Evolutionary conservation across 2,113 vertebrate genomes (phyloP).

Genomic region (Isichthys henryi): DNA sequence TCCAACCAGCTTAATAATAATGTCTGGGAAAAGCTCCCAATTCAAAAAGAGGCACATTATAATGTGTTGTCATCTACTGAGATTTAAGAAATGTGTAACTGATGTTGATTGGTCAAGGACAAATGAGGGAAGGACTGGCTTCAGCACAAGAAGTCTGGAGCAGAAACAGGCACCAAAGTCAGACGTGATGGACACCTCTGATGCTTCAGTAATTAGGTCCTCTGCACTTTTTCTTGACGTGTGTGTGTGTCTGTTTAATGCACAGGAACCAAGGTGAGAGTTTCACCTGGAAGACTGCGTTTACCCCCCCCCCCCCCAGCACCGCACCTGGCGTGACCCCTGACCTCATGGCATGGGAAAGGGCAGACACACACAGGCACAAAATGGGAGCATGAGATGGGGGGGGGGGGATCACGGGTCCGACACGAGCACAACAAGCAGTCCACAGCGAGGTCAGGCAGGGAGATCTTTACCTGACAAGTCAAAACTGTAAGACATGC

Average conservation of each 20-base stretch:
- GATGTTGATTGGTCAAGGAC: neutral
- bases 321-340: slow-evolving; percentile 21
- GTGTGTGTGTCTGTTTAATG: neutral
- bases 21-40: too few species aligned
- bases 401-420: slow-evolving; percentile 14
- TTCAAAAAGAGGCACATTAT: neutral
- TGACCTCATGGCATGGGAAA: slow-evolving; percentile 24
- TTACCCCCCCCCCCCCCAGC: neutral
- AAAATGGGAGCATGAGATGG: slow-evolving; percentile 41
- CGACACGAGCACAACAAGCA: slow-evolving; percentile 45
- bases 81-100: neutral
- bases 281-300: neutral
- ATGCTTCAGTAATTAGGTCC: neutral
- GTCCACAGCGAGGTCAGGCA: slow-evolving; percentile 56
- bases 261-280: neutral
- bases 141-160: neutral
- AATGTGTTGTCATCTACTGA: neutral
- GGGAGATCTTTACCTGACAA: slow-evolving; percentile 85
- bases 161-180: neutral
- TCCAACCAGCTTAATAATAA: neutral
- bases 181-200: neutral
- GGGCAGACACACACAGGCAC: slow-evolving; percentile 24
- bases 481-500: slow-evolving; percentile 99
- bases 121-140: neutral
- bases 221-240: neutral